Conservation (phyloP, 2,797 vertebrate species). For the Bufotes viridis region DNA sequence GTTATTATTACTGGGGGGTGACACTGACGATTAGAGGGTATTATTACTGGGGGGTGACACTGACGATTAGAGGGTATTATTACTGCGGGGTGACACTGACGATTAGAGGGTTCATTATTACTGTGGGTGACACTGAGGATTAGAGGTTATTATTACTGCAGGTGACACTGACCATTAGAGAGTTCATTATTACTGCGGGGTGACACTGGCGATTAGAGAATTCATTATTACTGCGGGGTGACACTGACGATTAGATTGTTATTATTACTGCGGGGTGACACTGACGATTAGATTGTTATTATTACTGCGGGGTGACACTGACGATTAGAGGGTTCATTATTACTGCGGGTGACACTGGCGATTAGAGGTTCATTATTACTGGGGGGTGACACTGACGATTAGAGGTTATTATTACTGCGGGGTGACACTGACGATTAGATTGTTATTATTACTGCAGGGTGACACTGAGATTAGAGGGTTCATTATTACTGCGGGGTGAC, state of each 20-base stretch:
- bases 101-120: neutral
- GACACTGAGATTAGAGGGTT: neutral
- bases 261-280: neutral
- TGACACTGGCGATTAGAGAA: neutral
- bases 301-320: neutral
- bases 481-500: neutral
- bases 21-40: neutral
- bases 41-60: neutral
- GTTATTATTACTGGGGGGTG: neutral
- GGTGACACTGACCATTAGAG: neutral
- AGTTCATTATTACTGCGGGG: neutral
- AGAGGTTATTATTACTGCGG: neutral
- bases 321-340: neutral
- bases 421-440: neutral
- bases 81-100: neutral
- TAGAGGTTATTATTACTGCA: neutral
- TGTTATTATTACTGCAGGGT: neutral
- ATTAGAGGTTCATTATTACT: neutral
- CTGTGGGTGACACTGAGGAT: neutral
- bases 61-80: neutral
- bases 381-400: neutral
- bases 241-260: neutral
- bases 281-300: neutral
- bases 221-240: neutral
- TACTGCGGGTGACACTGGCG: neutral